A percentile compares a stretch with the other conserved stretches of the same genome.
These are phyloP conservation scores for Sphenodon punctatus DNA, from an alignment of 2,797 vertebrate genomes.

Conservation along the genomic window DNA sequence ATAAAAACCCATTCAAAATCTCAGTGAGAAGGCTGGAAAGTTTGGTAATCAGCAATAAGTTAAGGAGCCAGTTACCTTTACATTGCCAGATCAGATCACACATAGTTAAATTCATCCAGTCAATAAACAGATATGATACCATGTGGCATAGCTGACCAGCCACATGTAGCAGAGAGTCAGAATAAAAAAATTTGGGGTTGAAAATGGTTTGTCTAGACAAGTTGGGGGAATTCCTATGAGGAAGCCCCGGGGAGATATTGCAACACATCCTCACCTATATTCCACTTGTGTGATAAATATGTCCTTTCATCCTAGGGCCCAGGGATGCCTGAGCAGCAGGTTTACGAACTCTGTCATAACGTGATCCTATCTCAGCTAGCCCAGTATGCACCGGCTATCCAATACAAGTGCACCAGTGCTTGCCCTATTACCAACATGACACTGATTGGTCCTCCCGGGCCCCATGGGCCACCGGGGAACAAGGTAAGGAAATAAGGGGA, in stretches of 20 bases:
- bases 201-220: background rate
- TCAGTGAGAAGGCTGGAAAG: no score
- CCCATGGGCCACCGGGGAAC: slow-evolving; percentile 70
- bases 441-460: slow-evolving; percentile 77
- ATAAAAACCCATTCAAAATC: no score
- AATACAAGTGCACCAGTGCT: slow-evolving; percentile 76
- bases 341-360: slow-evolving; percentile 81
- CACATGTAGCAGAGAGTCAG: fast-evolving
- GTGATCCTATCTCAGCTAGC: slow-evolving; percentile 80
- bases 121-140: background rate
- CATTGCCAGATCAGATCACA: no score
- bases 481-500: no score
- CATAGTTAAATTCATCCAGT: no score
- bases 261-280: background rate
- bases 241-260: background rate
- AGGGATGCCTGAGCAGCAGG: slow-evolving; percentile 79
- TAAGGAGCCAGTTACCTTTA: no score
- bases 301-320: slow-evolving; percentile 74
- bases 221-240: background rate
- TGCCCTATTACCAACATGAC: slow-evolving; percentile 80
- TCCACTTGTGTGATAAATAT: background rate
- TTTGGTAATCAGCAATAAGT: no score
- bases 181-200: background rate
- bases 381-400: slow-evolving; percentile 78
- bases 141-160: background rate